phyloP scores from a whole-genome alignment of 2,888 invertebrate species.

The Aphidius colemani region DNA sequence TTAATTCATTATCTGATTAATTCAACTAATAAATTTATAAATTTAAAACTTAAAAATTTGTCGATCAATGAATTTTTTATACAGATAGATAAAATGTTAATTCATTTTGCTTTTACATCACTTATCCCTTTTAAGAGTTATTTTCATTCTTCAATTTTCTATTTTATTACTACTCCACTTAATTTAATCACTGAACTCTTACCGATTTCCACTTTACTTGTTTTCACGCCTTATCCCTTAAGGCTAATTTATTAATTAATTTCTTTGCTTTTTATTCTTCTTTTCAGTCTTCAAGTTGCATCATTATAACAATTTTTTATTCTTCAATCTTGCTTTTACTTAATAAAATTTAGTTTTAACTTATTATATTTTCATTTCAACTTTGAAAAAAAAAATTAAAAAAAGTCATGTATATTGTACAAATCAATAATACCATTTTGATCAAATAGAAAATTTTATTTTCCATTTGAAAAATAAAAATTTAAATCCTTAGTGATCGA shows the following conservation, averaged over 20 bases:
- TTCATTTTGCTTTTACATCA: conserved; percentile 34
- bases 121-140: conserved; percentile 6
- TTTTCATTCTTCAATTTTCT: conserved; percentile 21
- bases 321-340: conserved; percentile 20
- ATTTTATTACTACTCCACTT: conserved; percentile 54
- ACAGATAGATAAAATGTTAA: conserved; percentile 19
- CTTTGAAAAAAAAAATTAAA: no score
- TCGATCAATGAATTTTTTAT: no score
- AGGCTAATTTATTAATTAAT: conserved; percentile 60
- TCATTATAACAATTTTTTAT: conserved; percentile 26
- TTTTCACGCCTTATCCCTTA: conserved; percentile 57
- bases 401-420: background rate
- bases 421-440: background rate
- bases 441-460: conserved; percentile 1
- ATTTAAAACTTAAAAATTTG: no score
- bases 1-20: no score
- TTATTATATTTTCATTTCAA: no score
- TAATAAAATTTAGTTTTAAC: no score
- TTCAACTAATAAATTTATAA: no score
- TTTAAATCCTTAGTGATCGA: conserved; percentile 18
- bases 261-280: conserved; percentile 40
- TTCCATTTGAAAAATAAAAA: background rate
- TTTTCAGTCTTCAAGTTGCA: conserved; percentile 19
- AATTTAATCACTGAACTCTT: conserved; percentile 54
- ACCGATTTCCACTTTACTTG: conserved; percentile 52